Evolutionary conservation across 2,113 vertebrate species (phyloP), one percentile per base, ranked within the genome.

Genomic region (Zosterops japonicus): DNA sequence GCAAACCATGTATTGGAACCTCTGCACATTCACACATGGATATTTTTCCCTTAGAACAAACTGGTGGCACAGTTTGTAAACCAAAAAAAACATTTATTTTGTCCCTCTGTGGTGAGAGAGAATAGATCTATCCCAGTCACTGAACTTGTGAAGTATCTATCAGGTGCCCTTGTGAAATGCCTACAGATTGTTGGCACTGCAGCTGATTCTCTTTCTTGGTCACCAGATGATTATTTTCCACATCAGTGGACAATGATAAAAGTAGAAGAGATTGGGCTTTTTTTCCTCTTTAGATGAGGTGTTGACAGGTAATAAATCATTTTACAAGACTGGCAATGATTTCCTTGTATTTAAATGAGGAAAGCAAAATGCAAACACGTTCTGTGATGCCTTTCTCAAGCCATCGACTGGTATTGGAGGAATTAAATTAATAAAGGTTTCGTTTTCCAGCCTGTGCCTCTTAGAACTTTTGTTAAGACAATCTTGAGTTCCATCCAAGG

Each of bases 151-250:
- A 78, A 83, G 68, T 9, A 44, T 42, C n/a, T 47, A 42, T 11
- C 39, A 50, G 42, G 61, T 41, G 23, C 19, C 79, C 52, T 67
- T 89, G 52, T 81, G 85, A 89, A 95, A 96, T 42, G 50, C 36
- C 53, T 49, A 44, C 64, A 75, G 55, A 55, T 35, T 39, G 69
- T 52, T 96, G 92, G 89, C 93, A 85, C 63, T 90, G 68, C 52
- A 95, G 76, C 76, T 95, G 61, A 83, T 84, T 84, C 83, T 93
- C 82, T 89, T 88, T 88, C 93, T 83, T 64, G 89, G 85, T 95
- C 86, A 91, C 67, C 80, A 82, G 74, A 85, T 91, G 55, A 96
- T 87, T 97, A 50, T 95, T 97, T 95, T 96, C 84, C 76, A 92
- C 91, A 63, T 57, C 84, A 87, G 53, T 76, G 76, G 49, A 75